A percentile compares a stretch with the other conserved stretches of the same genome.
These are phyloP conservation scores for Clivina fossor DNA, from an alignment of 2,888 invertebrate species.

Conservation along the genomic window DNA sequence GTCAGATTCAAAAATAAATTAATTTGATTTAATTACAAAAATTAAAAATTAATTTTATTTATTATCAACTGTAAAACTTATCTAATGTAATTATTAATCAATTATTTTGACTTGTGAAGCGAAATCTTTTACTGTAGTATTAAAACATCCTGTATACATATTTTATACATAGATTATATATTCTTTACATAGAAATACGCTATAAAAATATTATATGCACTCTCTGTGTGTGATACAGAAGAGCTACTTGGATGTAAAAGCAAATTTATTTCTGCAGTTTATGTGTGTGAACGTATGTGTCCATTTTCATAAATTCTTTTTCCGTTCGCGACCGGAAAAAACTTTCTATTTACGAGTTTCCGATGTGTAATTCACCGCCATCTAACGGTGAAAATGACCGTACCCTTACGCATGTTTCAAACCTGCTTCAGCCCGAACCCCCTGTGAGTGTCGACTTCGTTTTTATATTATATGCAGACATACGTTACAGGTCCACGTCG, in stretches of 20 bases:
- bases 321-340: slow-evolving; percentile 4
- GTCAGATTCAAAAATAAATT: no score
- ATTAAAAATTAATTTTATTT: no score
- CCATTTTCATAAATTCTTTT: slow-evolving; percentile 34
- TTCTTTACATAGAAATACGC: slow-evolving; percentile 49
- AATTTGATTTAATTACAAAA: no score
- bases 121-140: no score
- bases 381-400: slow-evolving; percentile 17
- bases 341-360: slow-evolving; percentile 29
- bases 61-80: no score
- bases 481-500: neutral
- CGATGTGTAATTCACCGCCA: slow-evolving; percentile 27
- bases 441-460: slow-evolving; percentile 20
- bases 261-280: slow-evolving; percentile 29
- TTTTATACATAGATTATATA: slow-evolving; percentile 53
- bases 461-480: slow-evolving; percentile 15
- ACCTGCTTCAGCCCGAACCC: no score
- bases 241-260: slow-evolving; percentile 24
- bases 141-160: no score
- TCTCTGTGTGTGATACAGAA: neutral
- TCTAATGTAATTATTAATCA: no score
- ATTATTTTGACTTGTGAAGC: no score
- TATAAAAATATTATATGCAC: slow-evolving; percentile 50
- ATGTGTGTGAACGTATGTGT: slow-evolving; percentile 30
- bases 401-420: slow-evolving; percentile 5